Conservation (phyloP, 2,888 invertebrate genomes). For the Parapristionchus giblindavisi region DNA sequence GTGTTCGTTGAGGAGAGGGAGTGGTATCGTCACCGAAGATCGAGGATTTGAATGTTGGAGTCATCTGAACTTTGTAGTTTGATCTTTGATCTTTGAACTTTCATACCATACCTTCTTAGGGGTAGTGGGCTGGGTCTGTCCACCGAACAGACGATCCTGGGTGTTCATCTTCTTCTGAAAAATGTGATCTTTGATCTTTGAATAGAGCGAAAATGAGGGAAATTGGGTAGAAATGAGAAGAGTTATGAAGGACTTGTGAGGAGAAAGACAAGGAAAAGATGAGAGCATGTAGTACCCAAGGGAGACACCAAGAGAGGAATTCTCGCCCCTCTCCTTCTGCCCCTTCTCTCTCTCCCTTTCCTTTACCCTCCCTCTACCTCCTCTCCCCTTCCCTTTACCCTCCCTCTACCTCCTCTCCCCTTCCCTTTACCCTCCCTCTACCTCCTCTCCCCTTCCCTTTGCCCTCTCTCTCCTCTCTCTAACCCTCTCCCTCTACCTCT, state of each 20-base stretch:
- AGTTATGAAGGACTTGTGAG: not conserved
- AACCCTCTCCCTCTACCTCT: too few species aligned
- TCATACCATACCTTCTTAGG: slow-evolving; percentile 52
- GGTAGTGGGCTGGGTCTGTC: slow-evolving; percentile 48
- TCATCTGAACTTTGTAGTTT: slow-evolving; percentile 41
- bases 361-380: too few species aligned
- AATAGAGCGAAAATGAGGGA: slow-evolving; percentile 11
- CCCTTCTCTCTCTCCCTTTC: slow-evolving; percentile 22
- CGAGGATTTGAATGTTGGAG: slow-evolving; percentile 63
- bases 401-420: too few species aligned
- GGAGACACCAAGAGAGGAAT: not conserved
- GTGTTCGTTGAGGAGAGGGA: slow-evolving; percentile 61
- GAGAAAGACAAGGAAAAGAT: slow-evolving; percentile 5
- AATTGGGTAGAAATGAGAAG: slow-evolving; percentile 3
- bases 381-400: too few species aligned
- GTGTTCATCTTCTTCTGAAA: slow-evolving; percentile 62
- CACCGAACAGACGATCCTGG: slow-evolving; percentile 64
- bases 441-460: too few species aligned
- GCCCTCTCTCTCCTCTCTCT: too few species aligned
- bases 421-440: too few species aligned
- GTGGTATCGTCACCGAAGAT: slow-evolving; percentile 61
- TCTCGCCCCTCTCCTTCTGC: not conserved
- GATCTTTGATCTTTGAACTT: too few species aligned
- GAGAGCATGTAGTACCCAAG: not conserved
- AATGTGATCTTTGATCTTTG: too few species aligned